Base-by-base conservation (phyloP, 2,888 invertebrate genomes). In the Lobophora halterata region DNA sequence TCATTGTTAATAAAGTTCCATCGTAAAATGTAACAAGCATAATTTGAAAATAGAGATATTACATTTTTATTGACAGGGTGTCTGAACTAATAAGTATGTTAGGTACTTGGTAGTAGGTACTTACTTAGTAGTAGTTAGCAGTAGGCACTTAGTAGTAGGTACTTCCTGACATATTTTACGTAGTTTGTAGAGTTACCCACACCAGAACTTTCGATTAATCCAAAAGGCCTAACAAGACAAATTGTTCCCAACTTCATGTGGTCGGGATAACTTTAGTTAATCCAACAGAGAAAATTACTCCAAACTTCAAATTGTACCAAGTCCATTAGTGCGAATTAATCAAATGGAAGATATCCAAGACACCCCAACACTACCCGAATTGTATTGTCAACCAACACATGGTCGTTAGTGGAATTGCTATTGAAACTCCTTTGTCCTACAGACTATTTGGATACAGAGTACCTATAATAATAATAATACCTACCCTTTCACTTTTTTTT, bases 381-480 rank as follows among this genome's bases (percentile, higher is more conserved):
- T 73, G 73, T 74, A 74, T 76, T 78, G 75, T 79, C 71, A 73
- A 71, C 71, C 69, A 63, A 73, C 77, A 73, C 70, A 71, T 67
- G 71, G 63, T 67, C 64, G 58, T 71, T 67, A 70, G 49, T 58
- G 52, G 53, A 52, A 65, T 55, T 47, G 45, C 42, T 46, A 37
- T 48, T 55, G 37, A 46, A 21, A 33, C 37, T 40, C 21, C 43
- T 39, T 23, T 19, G 31, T 34, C 23, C 31, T 40, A 38, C 45
- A 27, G 25, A 35, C 29, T 33, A 21, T 13, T 24, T 16, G 27
- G 36, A 9, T 16, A 37, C 12, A 43, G 42, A 23, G 12, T 43
- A 42, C n/a, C n/a, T n/a, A n/a, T n/a, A n/a, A n/a, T n/a, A n/a
- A n/a, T n/a, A n/a, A n/a, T n/a, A n/a, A n/a, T n/a, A 25, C 13